Evolutionary conservation across 2,113 vertebrate genomes (phyloP).

Genomic region (Thunnus maccoyii): DNA sequence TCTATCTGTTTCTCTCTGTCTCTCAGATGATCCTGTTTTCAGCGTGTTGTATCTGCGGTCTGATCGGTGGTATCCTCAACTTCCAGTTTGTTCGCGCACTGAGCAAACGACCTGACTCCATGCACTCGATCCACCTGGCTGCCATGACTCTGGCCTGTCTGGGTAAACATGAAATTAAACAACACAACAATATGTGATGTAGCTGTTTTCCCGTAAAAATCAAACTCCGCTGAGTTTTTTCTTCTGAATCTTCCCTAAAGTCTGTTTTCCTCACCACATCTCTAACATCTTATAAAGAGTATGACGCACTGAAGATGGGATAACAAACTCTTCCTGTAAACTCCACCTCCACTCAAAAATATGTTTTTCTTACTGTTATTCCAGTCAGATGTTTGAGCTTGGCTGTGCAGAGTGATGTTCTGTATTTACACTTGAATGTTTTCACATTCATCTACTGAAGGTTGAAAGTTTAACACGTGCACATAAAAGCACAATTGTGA

Average conservation of each 20-base stretch:
- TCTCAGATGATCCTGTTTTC: conserved; percentile 98
- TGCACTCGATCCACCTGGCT: conserved; percentile 92
- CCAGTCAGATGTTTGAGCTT: too few species aligned
- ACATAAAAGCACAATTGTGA: too few species aligned
- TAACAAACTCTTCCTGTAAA: background rate
- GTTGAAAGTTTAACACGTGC: too few species aligned
- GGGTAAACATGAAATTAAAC: conserved; percentile 69
- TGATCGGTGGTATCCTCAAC: conserved; percentile 98
- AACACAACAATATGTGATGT: background rate
- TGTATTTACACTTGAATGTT: too few species aligned
- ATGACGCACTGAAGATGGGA: background rate
- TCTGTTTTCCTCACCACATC: background rate
- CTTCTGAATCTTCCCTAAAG: background rate
- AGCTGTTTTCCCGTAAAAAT: too few species aligned
- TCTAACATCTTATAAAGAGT: too few species aligned
- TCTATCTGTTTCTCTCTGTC: conserved; percentile 11
- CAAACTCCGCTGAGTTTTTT: background rate
- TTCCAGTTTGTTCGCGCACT: conserved; percentile 98
- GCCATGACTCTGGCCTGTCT: conserved; percentile 97
- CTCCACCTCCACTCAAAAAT: too few species aligned
- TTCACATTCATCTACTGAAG: too few species aligned
- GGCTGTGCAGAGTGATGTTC: too few species aligned
- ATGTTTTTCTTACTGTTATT: too few species aligned
- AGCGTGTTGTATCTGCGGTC: conserved; percentile 98
- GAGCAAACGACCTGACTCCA: conserved; percentile 88